Percentiles rank a stretch among this genome's conserved stretches.
Conservation (phyloP, 2,888 invertebrate genomes). For the Neria commutata region DNA sequence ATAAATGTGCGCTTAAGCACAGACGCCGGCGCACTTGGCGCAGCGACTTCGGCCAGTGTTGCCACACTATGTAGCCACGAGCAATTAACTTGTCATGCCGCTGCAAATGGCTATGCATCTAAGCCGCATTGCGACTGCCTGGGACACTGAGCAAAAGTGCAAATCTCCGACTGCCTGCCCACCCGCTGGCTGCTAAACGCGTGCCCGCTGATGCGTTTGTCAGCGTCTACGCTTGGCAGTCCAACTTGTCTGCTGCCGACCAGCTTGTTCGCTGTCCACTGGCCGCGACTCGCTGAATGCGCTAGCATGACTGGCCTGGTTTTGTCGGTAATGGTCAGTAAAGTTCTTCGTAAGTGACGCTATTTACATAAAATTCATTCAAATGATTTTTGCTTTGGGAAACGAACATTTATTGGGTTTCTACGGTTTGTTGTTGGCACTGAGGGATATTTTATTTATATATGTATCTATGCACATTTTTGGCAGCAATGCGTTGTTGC, state of each 20-base stretch:
- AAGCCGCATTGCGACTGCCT: not conserved
- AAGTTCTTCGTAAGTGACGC: slow-evolving; percentile 37
- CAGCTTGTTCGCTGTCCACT: slow-evolving; percentile 23
- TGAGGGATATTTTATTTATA: too few relatives aligned
- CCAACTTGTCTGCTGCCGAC: not conserved
- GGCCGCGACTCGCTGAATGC: slow-evolving; percentile 18
- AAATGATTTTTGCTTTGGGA: not conserved
- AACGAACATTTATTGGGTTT: not conserved
- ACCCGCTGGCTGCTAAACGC: too few relatives aligned
- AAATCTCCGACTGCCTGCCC: too few relatives aligned
- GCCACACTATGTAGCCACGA: slow-evolving; percentile 37
- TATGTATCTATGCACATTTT: not conserved
- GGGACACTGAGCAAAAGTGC: too few relatives aligned
- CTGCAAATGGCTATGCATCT: not conserved
- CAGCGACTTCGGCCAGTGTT: slow-evolving; percentile 17
- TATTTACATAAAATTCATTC: slow-evolving; percentile 54
- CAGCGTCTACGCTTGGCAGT: not conserved
- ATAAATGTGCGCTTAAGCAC: not conserved
- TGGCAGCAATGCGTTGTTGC: not conserved
- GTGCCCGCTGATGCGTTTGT: not conserved
- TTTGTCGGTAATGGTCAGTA: slow-evolving; percentile 22
- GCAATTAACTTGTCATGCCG: slow-evolving; percentile 52
- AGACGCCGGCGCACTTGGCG: slow-evolving; percentile 5
- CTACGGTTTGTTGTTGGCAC: not conserved
- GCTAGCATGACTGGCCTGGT: not conserved